Evolutionary conservation across 64 coral and sea anemone species (phyloP).

Genomic region (Pachyseris speciosa): DNA sequence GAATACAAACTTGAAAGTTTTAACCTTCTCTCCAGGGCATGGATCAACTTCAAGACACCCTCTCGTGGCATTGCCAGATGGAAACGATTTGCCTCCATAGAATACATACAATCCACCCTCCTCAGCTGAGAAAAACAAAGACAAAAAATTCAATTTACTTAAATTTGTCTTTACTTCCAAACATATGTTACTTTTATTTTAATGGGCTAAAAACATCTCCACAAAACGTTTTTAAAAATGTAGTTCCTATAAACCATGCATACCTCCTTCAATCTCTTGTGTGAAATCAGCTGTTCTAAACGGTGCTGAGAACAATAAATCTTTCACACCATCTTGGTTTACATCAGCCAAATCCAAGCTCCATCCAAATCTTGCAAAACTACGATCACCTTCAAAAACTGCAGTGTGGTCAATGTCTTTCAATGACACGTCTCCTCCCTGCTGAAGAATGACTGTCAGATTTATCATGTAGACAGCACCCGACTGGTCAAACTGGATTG

Average conservation of each 20-base stretch:
- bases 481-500: slow-evolving; percentile 72
- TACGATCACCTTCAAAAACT: slow-evolving; percentile 95
- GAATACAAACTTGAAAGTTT: background rate
- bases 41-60: slow-evolving; percentile 73
- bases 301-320: slow-evolving; percentile 86
- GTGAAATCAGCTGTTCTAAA: slow-evolving; percentile 91
- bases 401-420: slow-evolving; percentile 8
- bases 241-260: too few relatives aligned
- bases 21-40: slow-evolving; percentile 84
- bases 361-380: slow-evolving; percentile 92
- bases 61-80: slow-evolving; percentile 80
- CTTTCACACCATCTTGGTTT: slow-evolving; percentile 83
- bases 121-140: slow-evolving; percentile 69
- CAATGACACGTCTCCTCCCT: slow-evolving; percentile 16
- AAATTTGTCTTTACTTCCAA: too few relatives aligned
- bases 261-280: slow-evolving; percentile 81
- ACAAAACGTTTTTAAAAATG: too few relatives aligned
- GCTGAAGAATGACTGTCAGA: slow-evolving; percentile 48
- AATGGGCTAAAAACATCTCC: too few relatives aligned
- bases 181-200: too few relatives aligned
- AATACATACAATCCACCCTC: slow-evolving; percentile 82
- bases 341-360: slow-evolving; percentile 68
- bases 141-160: background rate
- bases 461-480: slow-evolving; percentile 79
- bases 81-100: slow-evolving; percentile 79